These are phyloP conservation scores for Mionectes macconnelli DNA, from an alignment of 2,113 vertebrate genomes.

Conservation along the genomic window DNA sequence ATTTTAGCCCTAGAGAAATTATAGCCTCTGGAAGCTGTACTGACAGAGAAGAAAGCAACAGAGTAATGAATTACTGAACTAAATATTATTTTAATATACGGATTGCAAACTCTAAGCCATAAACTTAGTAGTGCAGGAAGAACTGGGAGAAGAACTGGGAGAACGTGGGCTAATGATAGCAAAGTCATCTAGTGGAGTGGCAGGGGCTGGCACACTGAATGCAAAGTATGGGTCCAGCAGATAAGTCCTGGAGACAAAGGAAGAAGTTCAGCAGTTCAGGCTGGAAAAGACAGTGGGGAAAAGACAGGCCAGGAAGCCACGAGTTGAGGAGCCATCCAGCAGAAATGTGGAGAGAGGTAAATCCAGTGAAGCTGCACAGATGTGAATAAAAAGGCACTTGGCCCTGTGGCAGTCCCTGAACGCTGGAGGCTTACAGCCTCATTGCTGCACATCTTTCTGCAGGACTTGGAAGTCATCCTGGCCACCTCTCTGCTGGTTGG, in stretches of 20 bases:
- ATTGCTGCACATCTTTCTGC: accelerated
- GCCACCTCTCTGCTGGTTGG: neutral
- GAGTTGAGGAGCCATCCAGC: neutral
- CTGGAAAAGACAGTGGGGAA: neutral
- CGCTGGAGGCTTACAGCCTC: accelerated
- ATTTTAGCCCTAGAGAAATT: conserved; percentile 63
- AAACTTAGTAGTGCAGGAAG: neutral
- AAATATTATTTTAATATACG: neutral
- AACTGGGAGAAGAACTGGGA: neutral
- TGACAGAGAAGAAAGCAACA: neutral
- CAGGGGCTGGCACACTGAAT: neutral
- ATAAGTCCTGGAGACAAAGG: neutral
- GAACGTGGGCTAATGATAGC: neutral
- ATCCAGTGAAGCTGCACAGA: neutral
- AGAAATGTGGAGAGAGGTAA: neutral
- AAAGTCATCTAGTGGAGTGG: neutral
- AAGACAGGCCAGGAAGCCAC: neutral
- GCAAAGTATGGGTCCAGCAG: neutral
- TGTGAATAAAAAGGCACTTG: neutral
- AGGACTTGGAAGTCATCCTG: neutral
- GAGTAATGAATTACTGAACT: conserved; percentile 23
- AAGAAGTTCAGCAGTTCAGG: neutral
- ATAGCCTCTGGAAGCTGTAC: conserved; percentile 34
- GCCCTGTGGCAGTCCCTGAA: neutral
- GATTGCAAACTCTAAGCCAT: neutral